Conservation (phyloP, 2,113 vertebrate genomes). For the Lutjanus erythropterus region DNA sequence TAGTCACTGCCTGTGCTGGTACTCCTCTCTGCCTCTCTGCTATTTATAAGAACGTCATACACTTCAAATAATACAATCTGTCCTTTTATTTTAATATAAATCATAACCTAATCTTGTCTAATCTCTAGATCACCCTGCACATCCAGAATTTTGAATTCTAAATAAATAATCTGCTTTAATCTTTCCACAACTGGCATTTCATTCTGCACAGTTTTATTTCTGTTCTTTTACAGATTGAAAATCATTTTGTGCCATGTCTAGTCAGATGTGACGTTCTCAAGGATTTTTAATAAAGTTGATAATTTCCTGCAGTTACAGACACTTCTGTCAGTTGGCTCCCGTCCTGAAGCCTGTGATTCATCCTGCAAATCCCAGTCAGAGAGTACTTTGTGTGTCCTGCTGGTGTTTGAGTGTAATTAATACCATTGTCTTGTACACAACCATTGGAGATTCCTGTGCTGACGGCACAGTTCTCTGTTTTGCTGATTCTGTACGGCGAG, state of each 20-base stretch:
- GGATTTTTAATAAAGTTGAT: not conserved
- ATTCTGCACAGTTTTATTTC: not conserved
- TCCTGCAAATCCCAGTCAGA: not conserved
- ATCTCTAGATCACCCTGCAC: not conserved
- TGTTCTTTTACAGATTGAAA: not conserved
- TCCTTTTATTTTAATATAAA: no score
- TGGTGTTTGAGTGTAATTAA: conserved; percentile 28
- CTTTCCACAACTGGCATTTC: not conserved
- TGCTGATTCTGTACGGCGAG: conserved; percentile 33
- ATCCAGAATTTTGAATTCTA: not conserved
- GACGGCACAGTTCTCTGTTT: conserved; percentile 39
- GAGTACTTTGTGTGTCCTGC: not conserved
- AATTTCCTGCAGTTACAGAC: not conserved
- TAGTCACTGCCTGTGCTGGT: no score
- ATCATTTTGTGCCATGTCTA: not conserved
- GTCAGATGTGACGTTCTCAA: not conserved
- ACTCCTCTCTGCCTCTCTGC: no score
- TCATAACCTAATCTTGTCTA: not conserved
- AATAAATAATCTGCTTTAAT: not conserved
- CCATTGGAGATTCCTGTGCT: conserved; percentile 44
- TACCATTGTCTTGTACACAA: conserved; percentile 34
- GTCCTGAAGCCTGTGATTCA: not conserved
- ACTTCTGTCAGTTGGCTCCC: not conserved
- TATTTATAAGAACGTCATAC: no score
- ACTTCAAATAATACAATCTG: no score